Percentiles rank a stretch among this genome's conserved stretches.
Evolutionary conservation across 2,797 vertebrate genomes (phyloP).

Genomic region (Netta rufina): DNA sequence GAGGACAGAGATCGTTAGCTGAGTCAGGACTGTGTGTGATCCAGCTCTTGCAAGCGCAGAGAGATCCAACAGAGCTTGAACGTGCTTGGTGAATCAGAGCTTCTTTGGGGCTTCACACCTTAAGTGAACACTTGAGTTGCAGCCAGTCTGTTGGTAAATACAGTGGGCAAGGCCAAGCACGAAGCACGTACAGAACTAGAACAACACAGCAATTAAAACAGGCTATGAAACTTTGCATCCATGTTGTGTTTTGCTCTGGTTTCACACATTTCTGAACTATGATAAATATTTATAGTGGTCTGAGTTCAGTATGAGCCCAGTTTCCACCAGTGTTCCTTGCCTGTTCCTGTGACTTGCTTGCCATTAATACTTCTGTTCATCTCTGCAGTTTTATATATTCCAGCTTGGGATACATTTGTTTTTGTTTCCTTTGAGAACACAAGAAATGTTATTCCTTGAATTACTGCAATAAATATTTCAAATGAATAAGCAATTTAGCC

Average conservation of each 20-base stretch:
- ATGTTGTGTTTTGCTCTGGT: not conserved
- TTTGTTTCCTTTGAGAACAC: not conserved
- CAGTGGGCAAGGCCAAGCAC: not conserved
- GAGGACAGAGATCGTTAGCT: not conserved
- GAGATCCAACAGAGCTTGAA: not conserved
- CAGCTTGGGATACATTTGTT: not conserved
- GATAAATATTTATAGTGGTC: not conserved
- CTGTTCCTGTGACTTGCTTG: not conserved
- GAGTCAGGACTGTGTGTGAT: not conserved
- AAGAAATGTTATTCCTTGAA: not conserved
- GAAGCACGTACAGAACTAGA: not conserved
- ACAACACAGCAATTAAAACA: not conserved
- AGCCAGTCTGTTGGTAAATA: not conserved
- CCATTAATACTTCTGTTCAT: not conserved
- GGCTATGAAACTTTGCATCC: not conserved
- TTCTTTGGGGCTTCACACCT: not conserved
- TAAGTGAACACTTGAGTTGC: not conserved
- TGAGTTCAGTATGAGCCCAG: not conserved
- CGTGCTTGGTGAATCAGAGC: not conserved
- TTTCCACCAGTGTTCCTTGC: not conserved
- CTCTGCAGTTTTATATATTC: not conserved
- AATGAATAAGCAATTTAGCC: not conserved
- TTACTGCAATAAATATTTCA: slow-evolving; percentile 20
- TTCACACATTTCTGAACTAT: not conserved
- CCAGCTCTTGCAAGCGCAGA: not conserved